Evolutionary conservation across 2,113 vertebrate species (phyloP), one percentile per base, ranked within the genome.

Genomic region (Leptocoma aspasia): DNA sequence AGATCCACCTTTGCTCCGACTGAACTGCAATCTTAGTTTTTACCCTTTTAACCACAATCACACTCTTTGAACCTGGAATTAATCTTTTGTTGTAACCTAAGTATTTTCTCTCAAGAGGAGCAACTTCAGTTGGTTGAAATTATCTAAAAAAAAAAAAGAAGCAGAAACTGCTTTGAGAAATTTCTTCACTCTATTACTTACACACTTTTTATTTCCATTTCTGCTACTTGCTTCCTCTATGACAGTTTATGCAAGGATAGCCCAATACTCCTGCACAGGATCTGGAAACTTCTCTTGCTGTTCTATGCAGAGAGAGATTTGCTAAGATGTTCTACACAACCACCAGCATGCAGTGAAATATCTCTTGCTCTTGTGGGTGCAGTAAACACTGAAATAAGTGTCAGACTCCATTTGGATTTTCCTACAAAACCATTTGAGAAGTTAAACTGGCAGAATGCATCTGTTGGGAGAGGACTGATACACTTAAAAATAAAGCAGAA

Each of bases 191-290:
- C 35, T n/a, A 50, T 19, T 24, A 60, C 28, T 59, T 44, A 5
- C 3, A 24, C 13, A 8, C 4, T 4, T 22, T 42, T 26, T 28
- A 13, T 9, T 41, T 30, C 7, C 5, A 21, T 39, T 75, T 15
- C 45, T 68, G 30, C 42, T 41, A 11, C 60, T 90, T 63, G 39
- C 19, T 90, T 75, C n/a, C 42, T 50, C 39, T 56, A 1, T 44
- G 53, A 27, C 49, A 71, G 8, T 3, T 1, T 2, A 8, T 4
- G 3, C 22, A 59, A 44, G 27, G 22, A 22, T 0, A 88, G 26
- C 10, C 23, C 27, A 57, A 57, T 3, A 28, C 1, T 9, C 28
- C 49, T 19, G 30, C 22, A 31, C 5, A 69, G n/a, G 15, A 27
- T 10, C 35, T 64, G 11, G 2, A 16, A 5, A 16, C 7, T 30